A percentile compares a stretch with the other conserved stretches of the same genome.
Conservation (phyloP, 2,113 vertebrate species). For the Mustelus asterias region DNA sequence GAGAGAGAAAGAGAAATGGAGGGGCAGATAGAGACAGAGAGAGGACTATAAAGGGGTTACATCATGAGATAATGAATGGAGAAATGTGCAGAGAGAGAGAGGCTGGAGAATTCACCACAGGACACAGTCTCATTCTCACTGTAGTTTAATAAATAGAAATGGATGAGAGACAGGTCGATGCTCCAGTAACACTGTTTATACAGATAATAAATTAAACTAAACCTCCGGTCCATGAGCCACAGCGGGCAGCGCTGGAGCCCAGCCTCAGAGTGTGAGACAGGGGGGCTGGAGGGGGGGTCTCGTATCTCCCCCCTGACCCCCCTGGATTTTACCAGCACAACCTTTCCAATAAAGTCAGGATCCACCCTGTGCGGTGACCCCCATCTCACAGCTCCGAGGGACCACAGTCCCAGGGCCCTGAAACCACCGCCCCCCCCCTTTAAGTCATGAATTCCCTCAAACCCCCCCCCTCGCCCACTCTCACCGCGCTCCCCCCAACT, state of each 20-base stretch:
- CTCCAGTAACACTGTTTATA: slow-evolving; percentile 6
- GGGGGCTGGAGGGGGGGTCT: neutral
- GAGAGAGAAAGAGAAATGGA: neutral
- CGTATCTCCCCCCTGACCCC: neutral
- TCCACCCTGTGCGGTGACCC: neutral
- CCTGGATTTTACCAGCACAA: neutral
- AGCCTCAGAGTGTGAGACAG: too few relatives aligned
- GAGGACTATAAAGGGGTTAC: neutral
- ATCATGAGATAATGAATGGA: neutral
- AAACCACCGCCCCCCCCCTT: too few relatives aligned
- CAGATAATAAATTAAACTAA: neutral
- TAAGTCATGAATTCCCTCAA: too few relatives aligned
- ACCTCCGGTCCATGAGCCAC: neutral
- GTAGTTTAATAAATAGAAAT: neutral
- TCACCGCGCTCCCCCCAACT: too few relatives aligned
- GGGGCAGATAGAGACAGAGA: neutral
- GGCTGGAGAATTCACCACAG: neutral
- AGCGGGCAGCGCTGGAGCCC: neutral
- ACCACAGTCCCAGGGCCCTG: too few relatives aligned
- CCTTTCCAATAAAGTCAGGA: neutral
- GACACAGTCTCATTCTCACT: neutral
- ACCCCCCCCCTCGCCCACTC: too few relatives aligned
- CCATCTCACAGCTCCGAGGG: neutral
- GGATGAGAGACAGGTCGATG: neutral
- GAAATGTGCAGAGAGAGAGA: neutral